Base-by-base conservation (phyloP, 2,888 invertebrate genomes). In the Taphrorychus bicolor region DNA sequence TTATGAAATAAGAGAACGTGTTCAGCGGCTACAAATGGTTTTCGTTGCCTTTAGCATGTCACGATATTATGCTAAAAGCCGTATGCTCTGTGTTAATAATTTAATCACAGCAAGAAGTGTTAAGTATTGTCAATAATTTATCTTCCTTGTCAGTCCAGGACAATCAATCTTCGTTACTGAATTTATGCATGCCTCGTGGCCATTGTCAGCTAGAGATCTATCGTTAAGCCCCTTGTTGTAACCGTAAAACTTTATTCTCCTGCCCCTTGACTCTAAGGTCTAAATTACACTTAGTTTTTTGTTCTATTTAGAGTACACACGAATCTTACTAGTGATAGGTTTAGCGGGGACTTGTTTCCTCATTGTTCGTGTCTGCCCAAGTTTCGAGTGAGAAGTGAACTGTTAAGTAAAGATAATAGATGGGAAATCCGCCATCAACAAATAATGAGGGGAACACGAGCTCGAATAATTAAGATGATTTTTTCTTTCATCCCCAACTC, bases 81-180 rank as follows among this genome's bases (percentile, higher is more conserved):
- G 41, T 48, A 22, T 40, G 53, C 52, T 59, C 42, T 52, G 49
- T 54, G 59, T 56, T 60, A 66, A 57, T 66, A 59, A 57, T 60
- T 66, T 54, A 60, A 60, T 54, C 51, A 45, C 56, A 53, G 49
- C 51, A 66, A 61, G 66, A 60, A 66, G 66, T 60, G 60, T 57
- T 66, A 56, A 59, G 66, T 54, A 66, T 66, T 66, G 60, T 66
- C 66, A 67, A 62, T 67, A 61, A 67, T 67, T 67, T 67, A 67
- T 67, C 56, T 53, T 67, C 48, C 57, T 67, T 62, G 67, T 67
- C 67, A 67, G 61, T 62, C 56, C 16, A n/a, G 40, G 24, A 67
- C 62, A 41, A 67, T 67, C 67, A 62, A 62, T 62, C 67, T 61
- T 62, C 67, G 67, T 67, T 67, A 23, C n/a, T 16, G 53, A 62